Evolutionary conservation across 2,113 vertebrate genomes (phyloP).

Genomic region (Aviceda subcristata): DNA sequence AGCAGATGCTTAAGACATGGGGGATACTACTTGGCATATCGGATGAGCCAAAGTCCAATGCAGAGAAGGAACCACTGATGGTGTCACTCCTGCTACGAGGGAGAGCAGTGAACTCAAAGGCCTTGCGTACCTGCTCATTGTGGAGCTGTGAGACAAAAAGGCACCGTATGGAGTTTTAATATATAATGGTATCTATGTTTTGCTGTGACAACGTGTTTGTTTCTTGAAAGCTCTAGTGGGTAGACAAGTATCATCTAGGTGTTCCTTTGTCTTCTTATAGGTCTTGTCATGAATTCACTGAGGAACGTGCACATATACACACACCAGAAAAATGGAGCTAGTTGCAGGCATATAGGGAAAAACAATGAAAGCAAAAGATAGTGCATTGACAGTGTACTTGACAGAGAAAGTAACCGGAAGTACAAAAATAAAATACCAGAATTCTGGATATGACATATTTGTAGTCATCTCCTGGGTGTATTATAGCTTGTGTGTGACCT

Average conservation of each 20-base stretch:
- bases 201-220: neutral
- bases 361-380: neutral
- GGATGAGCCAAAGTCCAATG: neutral
- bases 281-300: neutral
- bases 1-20: neutral
- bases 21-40: neutral
- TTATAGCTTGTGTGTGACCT: neutral
- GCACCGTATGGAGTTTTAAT: neutral
- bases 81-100: neutral
- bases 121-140: neutral
- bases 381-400: neutral
- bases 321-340: neutral
- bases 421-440: neutral
- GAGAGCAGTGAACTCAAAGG: neutral
- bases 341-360: neutral
- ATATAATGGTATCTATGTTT: neutral
- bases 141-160: neutral
- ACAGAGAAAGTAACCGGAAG: neutral
- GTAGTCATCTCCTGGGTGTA: neutral
- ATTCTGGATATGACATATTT: neutral
- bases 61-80: neutral
- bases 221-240: neutral
- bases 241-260: neutral
- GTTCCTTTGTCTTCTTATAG: neutral
- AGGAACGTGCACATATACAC: rapidly evolving